Percentiles rank a stretch among this genome's conserved stretches.
Conservation (phyloP, 2,888 invertebrate genomes). For the Eupithecia subfuscata region DNA sequence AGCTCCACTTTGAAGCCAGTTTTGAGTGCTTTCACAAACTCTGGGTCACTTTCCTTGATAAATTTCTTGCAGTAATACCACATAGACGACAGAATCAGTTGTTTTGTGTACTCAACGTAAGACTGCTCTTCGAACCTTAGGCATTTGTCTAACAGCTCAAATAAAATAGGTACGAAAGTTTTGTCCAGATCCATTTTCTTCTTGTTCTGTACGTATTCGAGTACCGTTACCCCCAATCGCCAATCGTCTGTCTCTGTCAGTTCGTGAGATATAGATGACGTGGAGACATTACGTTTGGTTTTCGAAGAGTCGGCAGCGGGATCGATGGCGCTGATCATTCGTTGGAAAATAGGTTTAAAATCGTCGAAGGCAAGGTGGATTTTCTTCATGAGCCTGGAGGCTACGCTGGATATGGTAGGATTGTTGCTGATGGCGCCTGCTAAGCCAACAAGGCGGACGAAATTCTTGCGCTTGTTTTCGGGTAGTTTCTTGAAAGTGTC, state of each 20-base stretch:
- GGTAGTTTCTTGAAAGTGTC: conserved; percentile 81
- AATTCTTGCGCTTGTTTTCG: conserved; percentile 68
- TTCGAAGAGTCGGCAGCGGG: conserved; percentile 69
- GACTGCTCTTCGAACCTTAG: conserved; percentile 92
- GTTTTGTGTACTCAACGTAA: conserved; percentile 94
- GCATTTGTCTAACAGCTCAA: conserved; percentile 91
- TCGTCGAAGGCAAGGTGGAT: conserved; percentile 86
- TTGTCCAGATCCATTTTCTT: conserved; percentile 89
- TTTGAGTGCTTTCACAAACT: conserved; percentile 74
- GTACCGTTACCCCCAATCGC: conserved; percentile 90
- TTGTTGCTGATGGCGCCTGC: conserved; percentile 84
- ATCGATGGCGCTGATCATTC: conserved; percentile 83
- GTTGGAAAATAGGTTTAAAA: conserved; percentile 83
- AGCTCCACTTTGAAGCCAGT: conserved; percentile 88
- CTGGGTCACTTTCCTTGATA: conserved; percentile 68
- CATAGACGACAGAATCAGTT: conserved; percentile 91
- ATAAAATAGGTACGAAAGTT: conserved; percentile 88
- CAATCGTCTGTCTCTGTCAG: conserved; percentile 87
- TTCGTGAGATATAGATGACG: conserved; percentile 82
- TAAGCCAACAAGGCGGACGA: conserved; percentile 82
- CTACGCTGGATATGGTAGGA: conserved; percentile 84
- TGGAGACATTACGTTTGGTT: conserved; percentile 73
- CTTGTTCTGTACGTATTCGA: conserved; percentile 94
- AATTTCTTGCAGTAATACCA: conserved; percentile 88
- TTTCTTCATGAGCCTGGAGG: conserved; percentile 86